Percentiles rank a stretch among this genome's conserved stretches.
Conservation (phyloP, 2,888 invertebrate genomes). For the Xanthorhoe spadicearia region DNA sequence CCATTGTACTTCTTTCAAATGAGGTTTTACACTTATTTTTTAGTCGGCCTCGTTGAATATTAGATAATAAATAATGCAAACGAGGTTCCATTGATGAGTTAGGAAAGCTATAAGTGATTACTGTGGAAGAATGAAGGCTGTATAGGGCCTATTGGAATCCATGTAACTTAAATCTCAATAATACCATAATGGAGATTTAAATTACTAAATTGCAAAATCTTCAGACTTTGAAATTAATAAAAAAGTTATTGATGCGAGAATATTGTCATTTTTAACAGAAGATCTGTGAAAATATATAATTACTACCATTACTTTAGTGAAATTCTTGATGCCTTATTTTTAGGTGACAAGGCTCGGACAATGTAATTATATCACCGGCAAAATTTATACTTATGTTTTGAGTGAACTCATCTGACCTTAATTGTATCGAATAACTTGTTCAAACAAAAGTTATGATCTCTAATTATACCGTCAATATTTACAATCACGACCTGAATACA, state of each 20-base stretch:
- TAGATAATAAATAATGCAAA: constrained; percentile 34
- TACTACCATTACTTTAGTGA: no score
- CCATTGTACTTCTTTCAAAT: constrained; percentile 44
- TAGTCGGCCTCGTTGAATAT: constrained; percentile 22
- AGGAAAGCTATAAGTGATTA: constrained; percentile 22
- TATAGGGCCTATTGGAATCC: background rate
- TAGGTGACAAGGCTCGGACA: no score
- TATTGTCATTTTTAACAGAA: no score
- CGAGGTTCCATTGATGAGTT: constrained; percentile 28
- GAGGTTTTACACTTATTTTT: constrained; percentile 33
- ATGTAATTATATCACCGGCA: background rate
- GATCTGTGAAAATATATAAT: no score
- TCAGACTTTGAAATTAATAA: no score
- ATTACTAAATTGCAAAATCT: no score
- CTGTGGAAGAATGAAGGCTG: background rate
- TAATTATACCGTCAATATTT: background rate
- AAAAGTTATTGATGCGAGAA: no score
- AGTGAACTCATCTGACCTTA: background rate
- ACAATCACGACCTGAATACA: background rate
- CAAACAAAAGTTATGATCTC: background rate
- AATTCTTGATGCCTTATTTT: no score
- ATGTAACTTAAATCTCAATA: background rate
- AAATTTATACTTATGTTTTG: background rate
- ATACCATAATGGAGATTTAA: no score
- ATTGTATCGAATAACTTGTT: background rate